Conservation (phyloP, 2,797 vertebrate species). For the Protosalanx chinensis region DNA sequence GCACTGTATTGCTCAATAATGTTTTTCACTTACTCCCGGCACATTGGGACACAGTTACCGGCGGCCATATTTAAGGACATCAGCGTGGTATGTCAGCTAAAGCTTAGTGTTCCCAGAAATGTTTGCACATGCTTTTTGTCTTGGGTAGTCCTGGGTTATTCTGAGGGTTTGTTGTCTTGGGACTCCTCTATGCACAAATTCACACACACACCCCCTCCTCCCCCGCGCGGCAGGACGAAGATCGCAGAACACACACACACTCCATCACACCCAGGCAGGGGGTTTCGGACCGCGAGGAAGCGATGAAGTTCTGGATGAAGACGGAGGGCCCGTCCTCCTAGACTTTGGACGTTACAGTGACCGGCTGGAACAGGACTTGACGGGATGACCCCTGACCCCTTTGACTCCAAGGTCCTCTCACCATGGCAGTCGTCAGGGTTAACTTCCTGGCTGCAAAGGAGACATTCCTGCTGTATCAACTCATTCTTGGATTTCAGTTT, state of each 20-base stretch:
- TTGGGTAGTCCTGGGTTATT: constrained; percentile 60
- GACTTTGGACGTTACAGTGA: constrained; percentile 47
- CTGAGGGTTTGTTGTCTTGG: constrained; percentile 66
- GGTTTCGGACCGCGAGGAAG: constrained; percentile 35
- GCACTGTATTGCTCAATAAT: constrained; percentile 20
- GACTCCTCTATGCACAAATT: constrained; percentile 54
- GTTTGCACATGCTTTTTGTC: constrained; percentile 68
- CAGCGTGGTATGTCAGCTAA: constrained; percentile 39
- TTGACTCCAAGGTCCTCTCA: neutral
- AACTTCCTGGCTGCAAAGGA: constrained; percentile 30
- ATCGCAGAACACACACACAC: constrained; percentile 43
- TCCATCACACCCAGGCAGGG: constrained; percentile 23
- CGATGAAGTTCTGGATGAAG: constrained; percentile 45
- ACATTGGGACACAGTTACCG: constrained; percentile 43
- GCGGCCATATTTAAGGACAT: constrained; percentile 44
- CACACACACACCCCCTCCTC: constrained; percentile 25
- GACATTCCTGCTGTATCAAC: constrained; percentile 50
- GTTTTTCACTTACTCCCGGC: constrained; percentile 16
- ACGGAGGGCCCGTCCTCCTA: constrained; percentile 35
- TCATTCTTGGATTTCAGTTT: constrained; percentile 55
- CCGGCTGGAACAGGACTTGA: constrained; percentile 62
- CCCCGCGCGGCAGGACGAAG: constrained; percentile 44
- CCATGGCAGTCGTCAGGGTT: neutral
- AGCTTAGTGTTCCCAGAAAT: constrained; percentile 56
- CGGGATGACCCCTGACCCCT: constrained; percentile 47